Evolutionary conservation across 2,888 invertebrate species (phyloP), one percentile per base, ranked within the genome.

Genomic region (Beris chalybata): DNA sequence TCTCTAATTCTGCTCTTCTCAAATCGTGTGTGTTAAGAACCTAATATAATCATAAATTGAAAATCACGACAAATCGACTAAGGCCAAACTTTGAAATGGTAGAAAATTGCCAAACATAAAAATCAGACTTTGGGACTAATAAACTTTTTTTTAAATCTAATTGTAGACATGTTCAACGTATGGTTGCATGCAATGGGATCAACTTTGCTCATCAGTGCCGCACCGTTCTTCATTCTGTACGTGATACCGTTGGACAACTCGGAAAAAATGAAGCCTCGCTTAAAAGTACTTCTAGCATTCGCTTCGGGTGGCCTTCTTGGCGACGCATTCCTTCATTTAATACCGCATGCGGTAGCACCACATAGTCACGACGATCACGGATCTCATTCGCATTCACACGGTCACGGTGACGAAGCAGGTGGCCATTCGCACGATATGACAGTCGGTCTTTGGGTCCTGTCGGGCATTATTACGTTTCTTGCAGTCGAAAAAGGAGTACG

Each of bases 251-350:
- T 99, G 65, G 93, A 97, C 75, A 92, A 91, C 70, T 88, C 88
- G 32, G 87, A 89, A 65, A 90, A 92, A 74, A 91, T 93, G 78
- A 88, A 93, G 78, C 91, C 95, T 1, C 82, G 95, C 47, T 82
- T 98, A 6, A 98, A 97, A 82, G 86, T 97, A 68, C 84, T 97
- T 56, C 81, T 97, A 54, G 93, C 95, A 13, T 97, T 97, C 81
- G 97, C 96, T 0, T 95, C 96, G 1, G 95, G 97, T 52, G 95
- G 99, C 54, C 85, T 99, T 12, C 84, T 99, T 0, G 99, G 99
- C 6, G 99, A 99, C 83, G 98, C 99, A 0, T 99, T 99, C 80
- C 85, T 99, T 5, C 99, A 99, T 82, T 83, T 99, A 70, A 99
- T 99, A 76, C 99, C 99, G 1, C 99, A 99, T 81, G 97, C 99